phyloP scores from a whole-genome alignment of 2,797 vertebrate species.

The Rallus crepitans region DNA sequence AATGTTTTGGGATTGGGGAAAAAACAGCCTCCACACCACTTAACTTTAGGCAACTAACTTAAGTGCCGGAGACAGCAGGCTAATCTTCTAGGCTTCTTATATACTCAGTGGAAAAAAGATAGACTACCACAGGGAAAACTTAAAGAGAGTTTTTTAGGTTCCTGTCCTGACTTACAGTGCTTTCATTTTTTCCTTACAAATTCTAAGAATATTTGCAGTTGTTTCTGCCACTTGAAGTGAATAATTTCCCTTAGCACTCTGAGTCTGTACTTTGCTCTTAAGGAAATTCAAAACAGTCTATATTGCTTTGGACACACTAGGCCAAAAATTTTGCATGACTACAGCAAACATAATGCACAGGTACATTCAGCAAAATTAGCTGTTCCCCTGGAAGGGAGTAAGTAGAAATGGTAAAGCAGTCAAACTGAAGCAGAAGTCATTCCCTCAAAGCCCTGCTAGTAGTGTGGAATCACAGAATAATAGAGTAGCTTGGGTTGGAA shows the following conservation, averaged over 20 bases:
- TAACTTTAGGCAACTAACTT: slow-evolving; percentile 36
- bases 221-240: neutral
- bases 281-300: neutral
- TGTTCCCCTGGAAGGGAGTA: neutral
- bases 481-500: too few relatives aligned
- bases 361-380: neutral
- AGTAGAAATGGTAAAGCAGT: neutral
- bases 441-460: neutral
- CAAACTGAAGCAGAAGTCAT: neutral
- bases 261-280: neutral
- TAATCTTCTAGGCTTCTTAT: slow-evolving; percentile 32
- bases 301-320: neutral
- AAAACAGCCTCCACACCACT: slow-evolving; percentile 14
- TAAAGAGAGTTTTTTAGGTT: neutral
- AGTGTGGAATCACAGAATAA: neutral
- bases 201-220: neutral
- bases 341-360: neutral
- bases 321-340: neutral
- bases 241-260: neutral
- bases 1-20: slow-evolving; percentile 17
- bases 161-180: neutral
- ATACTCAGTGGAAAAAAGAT: neutral
- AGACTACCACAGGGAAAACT: neutral
- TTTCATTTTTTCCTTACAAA: neutral
- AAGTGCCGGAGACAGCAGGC: slow-evolving; percentile 28